These are phyloP conservation scores for Hydrotaea diabolus DNA, from an alignment of 2,888 invertebrate species.

Conservation along the genomic window DNA sequence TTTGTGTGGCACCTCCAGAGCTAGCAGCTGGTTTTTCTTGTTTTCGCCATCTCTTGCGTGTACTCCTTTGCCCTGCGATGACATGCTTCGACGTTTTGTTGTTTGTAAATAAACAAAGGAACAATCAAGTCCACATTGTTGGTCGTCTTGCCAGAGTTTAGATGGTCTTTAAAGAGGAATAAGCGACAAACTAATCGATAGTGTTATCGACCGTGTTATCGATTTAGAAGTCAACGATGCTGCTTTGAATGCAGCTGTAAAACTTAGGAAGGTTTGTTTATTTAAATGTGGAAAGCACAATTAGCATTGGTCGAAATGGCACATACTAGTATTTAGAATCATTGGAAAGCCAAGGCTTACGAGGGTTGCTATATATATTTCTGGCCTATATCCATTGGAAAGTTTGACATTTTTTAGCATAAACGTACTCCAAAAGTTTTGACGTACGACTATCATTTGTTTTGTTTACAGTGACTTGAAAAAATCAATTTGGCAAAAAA, in stretches of 20 bases:
- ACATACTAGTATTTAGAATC: too few species aligned
- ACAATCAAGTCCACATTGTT: not conserved
- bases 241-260: too few species aligned
- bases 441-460: too few species aligned
- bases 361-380: too few species aligned
- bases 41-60: not conserved
- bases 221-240: not conserved
- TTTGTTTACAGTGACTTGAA: too few species aligned
- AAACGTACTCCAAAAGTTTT: too few species aligned
- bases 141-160: not conserved
- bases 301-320: not conserved
- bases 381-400: too few species aligned
- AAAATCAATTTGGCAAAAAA: too few species aligned
- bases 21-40: constrained; percentile 14
- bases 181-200: not conserved
- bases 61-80: not conserved
- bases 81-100: not conserved
- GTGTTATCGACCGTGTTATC: not conserved
- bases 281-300: not conserved
- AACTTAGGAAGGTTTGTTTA: too few species aligned
- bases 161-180: not conserved
- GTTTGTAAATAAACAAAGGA: constrained; percentile 24
- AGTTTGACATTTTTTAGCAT: too few species aligned
- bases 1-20: not conserved
- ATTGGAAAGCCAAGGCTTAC: too few species aligned